phyloP scores from a whole-genome alignment of 2,888 invertebrate species.

The Synergus umbraculus region DNA sequence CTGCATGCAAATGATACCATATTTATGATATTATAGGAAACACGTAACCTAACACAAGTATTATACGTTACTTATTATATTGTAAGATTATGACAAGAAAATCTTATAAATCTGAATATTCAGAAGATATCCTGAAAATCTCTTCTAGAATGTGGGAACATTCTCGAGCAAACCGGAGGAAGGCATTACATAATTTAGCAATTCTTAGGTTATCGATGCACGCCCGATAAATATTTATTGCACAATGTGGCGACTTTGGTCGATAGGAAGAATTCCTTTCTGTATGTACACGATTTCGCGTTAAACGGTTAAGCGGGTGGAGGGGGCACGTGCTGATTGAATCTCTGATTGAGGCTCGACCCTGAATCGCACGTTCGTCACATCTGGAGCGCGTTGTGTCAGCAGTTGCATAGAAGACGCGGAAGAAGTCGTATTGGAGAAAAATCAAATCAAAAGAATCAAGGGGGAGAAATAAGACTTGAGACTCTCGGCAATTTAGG shows the following conservation, averaged over 20 bases:
- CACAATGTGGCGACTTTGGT: constrained; percentile 38
- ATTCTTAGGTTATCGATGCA: constrained; percentile 37
- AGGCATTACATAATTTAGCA: constrained; percentile 39
- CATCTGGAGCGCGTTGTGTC: constrained; percentile 42
- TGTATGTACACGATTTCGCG: constrained; percentile 29
- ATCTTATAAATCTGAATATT: constrained; percentile 38
- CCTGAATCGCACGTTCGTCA: constrained; percentile 40
- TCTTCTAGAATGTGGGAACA: constrained; percentile 37
- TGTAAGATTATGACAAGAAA: constrained; percentile 10
- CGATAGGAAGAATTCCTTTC: constrained; percentile 34
- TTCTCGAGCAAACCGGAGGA: constrained; percentile 25
- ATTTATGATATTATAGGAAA: too few species aligned
- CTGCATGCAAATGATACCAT: too few species aligned
- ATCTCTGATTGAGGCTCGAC: constrained; percentile 29
- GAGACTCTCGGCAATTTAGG: constrained; percentile 52
- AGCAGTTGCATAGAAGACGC: constrained; percentile 31
- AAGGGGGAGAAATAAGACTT: background rate
- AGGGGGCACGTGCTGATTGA: constrained; percentile 27
- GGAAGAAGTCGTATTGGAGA: constrained; percentile 43
- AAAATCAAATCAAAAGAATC: constrained; percentile 3
- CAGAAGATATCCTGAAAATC: constrained; percentile 35
- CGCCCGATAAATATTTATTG: constrained; percentile 40
- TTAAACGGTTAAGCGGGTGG: constrained; percentile 11
- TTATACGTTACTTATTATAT: background rate
- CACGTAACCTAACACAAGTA: background rate